phyloP scores from a whole-genome alignment of 2,888 invertebrate genomes.

The Oeneis ivallda region DNA sequence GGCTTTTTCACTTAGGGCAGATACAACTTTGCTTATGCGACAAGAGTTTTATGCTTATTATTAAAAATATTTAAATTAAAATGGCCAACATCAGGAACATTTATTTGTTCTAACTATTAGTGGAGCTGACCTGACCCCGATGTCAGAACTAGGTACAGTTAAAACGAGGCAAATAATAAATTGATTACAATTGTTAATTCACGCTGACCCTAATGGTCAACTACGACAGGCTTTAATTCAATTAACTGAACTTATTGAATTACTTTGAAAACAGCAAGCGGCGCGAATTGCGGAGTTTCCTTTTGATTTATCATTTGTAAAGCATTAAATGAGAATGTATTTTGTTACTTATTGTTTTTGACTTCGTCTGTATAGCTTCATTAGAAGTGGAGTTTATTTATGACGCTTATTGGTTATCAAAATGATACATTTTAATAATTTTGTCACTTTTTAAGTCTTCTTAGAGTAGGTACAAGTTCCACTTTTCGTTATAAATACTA shows the following conservation, averaged over 20 bases:
- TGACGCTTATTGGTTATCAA: not conserved
- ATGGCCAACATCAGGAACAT: not conserved
- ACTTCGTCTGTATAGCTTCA: conserved; percentile 5
- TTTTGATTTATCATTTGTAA: conserved; percentile 22
- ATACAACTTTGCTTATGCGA: not conserved
- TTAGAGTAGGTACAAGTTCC: too few relatives aligned
- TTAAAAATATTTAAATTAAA: not conserved
- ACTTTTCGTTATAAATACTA: too few relatives aligned
- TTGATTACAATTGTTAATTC: conserved; percentile 39
- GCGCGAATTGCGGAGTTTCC: conserved; percentile 24
- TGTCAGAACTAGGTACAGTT: conserved; percentile 25
- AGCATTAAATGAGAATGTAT: conserved; percentile 10
- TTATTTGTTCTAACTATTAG: conserved; percentile 15
- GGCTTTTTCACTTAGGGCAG: too few relatives aligned
- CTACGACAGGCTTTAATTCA: conserved; percentile 37
- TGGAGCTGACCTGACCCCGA: conserved; percentile 21
- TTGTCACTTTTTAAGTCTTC: too few relatives aligned
- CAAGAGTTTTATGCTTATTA: not conserved
- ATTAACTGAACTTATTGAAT: conserved; percentile 36
- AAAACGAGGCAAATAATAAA: conserved; percentile 34
- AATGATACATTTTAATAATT: not conserved
- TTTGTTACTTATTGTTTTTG: not conserved
- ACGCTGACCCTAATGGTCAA: conserved; percentile 38
- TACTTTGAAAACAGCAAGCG: conserved; percentile 31
- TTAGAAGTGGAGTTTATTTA: not conserved